Percentiles rank a stretch among this genome's conserved stretches.
These are phyloP conservation scores for Eristalis arbustorum DNA, from an alignment of 2,888 invertebrate genomes.

Conservation along the genomic window DNA sequence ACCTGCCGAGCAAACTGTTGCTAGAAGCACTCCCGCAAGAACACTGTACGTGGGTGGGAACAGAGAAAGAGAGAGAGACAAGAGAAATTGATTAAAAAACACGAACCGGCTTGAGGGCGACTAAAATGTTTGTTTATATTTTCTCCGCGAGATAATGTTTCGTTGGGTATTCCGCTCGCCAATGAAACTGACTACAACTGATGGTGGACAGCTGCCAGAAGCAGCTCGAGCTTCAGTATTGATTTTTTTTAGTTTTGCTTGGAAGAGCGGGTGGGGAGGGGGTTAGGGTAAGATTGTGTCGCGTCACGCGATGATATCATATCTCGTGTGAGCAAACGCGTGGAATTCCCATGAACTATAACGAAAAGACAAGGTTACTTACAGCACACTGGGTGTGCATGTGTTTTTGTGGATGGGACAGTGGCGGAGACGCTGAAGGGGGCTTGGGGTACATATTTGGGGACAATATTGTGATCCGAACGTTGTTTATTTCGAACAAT, in stretches of 20 bases:
- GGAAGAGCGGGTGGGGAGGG: too few relatives aligned
- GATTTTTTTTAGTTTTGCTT: too few relatives aligned
- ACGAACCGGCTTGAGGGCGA: not conserved
- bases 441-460: too few relatives aligned
- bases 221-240: conserved; percentile 8
- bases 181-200: conserved; percentile 4
- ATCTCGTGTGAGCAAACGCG: conserved; percentile 24
- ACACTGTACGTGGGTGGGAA: conserved; percentile 71
- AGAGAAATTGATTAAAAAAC: not conserved
- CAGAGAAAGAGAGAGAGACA: not conserved
- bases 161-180: conserved; percentile 1
- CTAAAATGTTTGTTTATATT: conserved; percentile 11
- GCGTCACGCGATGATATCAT: conserved; percentile 39
- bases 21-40: conserved; percentile 73
- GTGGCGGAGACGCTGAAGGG: not conserved
- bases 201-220: conserved; percentile 11
- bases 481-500: too few relatives aligned
- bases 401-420: not conserved
- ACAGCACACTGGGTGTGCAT: not conserved
- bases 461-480: too few relatives aligned
- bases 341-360: conserved; percentile 37
- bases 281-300: too few relatives aligned
- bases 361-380: not conserved
- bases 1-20: conserved; percentile 76
- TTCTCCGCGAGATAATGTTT: not conserved